Evolutionary conservation across 2,113 vertebrate species (phyloP).

Genomic region (Melanerpes formicivorus): DNA sequence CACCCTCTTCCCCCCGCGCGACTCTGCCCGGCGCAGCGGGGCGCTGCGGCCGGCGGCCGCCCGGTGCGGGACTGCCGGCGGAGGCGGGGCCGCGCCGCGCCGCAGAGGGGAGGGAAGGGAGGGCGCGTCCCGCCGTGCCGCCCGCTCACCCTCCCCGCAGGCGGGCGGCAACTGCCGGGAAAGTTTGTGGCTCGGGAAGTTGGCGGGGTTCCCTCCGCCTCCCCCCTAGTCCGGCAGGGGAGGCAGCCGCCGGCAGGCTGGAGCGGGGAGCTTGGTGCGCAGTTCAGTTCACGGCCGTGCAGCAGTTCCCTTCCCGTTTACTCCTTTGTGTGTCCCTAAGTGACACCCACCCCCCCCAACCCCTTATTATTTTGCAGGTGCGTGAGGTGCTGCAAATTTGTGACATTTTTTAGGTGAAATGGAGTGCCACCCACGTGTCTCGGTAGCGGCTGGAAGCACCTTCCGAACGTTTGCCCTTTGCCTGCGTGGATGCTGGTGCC

Average conservation of each 20-base stretch:
- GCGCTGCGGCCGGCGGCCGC: constrained; percentile 61
- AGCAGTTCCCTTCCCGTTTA: too few species aligned
- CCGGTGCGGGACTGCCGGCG: not conserved
- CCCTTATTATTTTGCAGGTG: not conserved
- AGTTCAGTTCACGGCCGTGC: not conserved
- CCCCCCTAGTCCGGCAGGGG: too few species aligned
- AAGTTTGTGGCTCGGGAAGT: constrained; percentile 21
- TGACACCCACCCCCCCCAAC: not conserved
- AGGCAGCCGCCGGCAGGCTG: not conserved
- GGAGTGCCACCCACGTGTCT: not conserved
- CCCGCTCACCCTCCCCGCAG: not conserved
- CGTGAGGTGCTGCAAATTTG: not conserved
- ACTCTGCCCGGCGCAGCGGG: constrained; percentile 74
- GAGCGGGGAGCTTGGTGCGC: not conserved
- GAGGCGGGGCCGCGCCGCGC: not conserved
- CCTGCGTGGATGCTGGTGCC: not conserved
- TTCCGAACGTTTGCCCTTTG: too few species aligned
- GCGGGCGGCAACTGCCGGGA: not conserved
- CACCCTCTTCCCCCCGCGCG: constrained; percentile 42
- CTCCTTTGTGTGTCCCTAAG: not conserved
- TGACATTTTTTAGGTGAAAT: rapidly evolving
- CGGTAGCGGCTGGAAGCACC: not conserved
- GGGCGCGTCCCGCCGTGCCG: not conserved
- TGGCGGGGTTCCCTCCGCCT: not conserved
- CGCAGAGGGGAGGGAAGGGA: not conserved